phyloP scores from a whole-genome alignment of 2,888 invertebrate genomes.

The Onthophagus sagittarius region DNA sequence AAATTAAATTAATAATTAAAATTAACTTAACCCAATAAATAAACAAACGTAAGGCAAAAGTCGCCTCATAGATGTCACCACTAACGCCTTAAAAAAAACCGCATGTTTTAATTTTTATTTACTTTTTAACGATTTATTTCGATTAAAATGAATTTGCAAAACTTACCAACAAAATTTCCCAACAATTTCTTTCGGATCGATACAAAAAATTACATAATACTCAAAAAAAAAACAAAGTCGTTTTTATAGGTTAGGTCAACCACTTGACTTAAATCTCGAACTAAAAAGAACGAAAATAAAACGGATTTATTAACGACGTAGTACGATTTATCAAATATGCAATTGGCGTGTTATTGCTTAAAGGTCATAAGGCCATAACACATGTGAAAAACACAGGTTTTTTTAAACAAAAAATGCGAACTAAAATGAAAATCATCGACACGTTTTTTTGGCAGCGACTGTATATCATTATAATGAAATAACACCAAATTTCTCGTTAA shows the following conservation, averaged over 20 bases:
- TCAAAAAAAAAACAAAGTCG: not conserved
- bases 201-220: not conserved
- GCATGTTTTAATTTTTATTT: too few species aligned
- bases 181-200: not conserved
- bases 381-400: not conserved
- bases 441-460: constrained; percentile 30
- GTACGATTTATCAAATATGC: not conserved
- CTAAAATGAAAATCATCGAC: constrained; percentile 12
- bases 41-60: not conserved
- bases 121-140: too few species aligned
- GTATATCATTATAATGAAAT: constrained; percentile 23
- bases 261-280: not conserved
- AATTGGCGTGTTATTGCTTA: not conserved
- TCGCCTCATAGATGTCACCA: not conserved
- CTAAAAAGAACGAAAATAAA: not conserved
- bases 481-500: not conserved
- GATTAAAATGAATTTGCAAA: too few species aligned
- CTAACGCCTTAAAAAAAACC: too few species aligned
- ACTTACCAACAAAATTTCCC: too few species aligned
- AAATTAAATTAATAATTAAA: not conserved
- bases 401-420: not conserved
- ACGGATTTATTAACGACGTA: not conserved
- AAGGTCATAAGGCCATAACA: not conserved
- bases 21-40: not conserved
- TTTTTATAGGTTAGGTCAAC: not conserved